A percentile compares a stretch with the other conserved stretches of the same genome.
Evolutionary conservation across 2,113 vertebrate species (phyloP).

Genomic region (Nesoenas mayeri): DNA sequence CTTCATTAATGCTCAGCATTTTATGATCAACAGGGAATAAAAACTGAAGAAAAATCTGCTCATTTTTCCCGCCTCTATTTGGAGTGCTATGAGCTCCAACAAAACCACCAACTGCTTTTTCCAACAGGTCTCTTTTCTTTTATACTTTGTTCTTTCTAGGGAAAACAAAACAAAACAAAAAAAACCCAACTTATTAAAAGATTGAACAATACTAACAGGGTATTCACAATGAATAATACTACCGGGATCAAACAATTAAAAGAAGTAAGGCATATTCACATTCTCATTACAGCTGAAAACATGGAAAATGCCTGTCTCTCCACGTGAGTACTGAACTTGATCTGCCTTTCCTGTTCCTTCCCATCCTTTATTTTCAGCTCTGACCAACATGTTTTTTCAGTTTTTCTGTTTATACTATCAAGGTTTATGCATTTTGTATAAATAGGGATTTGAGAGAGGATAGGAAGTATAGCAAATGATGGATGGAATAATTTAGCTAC

Average conservation of each 20-base stretch:
- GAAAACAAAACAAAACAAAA: not conserved
- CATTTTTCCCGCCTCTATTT: not conserved
- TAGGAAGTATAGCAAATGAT: not conserved
- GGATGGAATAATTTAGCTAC: not conserved
- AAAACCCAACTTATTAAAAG: not conserved
- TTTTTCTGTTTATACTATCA: not conserved
- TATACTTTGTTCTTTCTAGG: not conserved
- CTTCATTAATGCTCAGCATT: not conserved
- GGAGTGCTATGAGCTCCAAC: not conserved
- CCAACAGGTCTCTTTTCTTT: not conserved
- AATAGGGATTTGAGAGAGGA: not conserved
- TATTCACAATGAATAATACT: not conserved
- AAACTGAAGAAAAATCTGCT: not conserved
- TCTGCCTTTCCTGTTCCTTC: not conserved
- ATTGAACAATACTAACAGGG: not conserved
- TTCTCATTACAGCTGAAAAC: not conserved
- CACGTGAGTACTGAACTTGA: not conserved
- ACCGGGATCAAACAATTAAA: not conserved
- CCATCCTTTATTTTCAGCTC: not conserved
- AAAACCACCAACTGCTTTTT: not conserved
- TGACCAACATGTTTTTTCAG: not conserved
- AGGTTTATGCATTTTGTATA: not conserved
- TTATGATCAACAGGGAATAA: not conserved
- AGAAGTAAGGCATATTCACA: not conserved
- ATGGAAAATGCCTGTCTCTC: not conserved